Evolutionary conservation across 2,797 vertebrate species (phyloP).

Genomic region (Thalassophryne amazonica): DNA sequence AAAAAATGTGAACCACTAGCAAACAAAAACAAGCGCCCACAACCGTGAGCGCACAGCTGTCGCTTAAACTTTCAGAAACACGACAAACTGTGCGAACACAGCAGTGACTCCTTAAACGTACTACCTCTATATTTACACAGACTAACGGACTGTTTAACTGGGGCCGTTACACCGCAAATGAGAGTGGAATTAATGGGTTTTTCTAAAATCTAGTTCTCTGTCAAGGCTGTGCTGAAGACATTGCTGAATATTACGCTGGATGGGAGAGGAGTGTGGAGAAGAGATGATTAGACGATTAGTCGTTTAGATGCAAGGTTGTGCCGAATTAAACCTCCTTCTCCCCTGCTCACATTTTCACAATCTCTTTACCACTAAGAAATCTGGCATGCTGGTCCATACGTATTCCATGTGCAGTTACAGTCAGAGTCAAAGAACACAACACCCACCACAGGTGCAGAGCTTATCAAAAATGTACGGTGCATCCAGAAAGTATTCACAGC

Average conservation of each 20-base stretch:
- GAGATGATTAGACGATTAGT: conserved; percentile 33
- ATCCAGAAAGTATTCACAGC: too few species aligned
- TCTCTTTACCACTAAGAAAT: conserved; percentile 2
- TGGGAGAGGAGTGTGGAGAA: conserved; percentile 21
- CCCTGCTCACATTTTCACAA: conserved; percentile 5
- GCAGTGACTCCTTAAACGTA: conserved; percentile 21
- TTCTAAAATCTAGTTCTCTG: conserved; percentile 44
- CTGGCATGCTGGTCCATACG: neutral
- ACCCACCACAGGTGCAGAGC: neutral
- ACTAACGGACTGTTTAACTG: conserved; percentile 23
- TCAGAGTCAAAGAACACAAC: neutral
- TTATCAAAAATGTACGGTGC: too few species aligned
- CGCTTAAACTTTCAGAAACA: conserved; percentile 11
- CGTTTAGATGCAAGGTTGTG: conserved; percentile 30
- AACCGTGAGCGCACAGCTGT: conserved; percentile 1
- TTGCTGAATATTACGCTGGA: conserved; percentile 59
- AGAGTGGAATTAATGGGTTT: conserved; percentile 50
- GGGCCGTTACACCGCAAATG: conserved; percentile 38
- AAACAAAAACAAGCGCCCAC: conserved; percentile 20
- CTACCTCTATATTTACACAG: conserved; percentile 33
- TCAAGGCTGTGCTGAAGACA: conserved; percentile 43
- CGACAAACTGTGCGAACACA: conserved; percentile 16
- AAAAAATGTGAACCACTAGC: conserved; percentile 6
- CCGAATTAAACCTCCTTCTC: conserved; percentile 27
- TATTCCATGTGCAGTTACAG: neutral